phyloP scores from a whole-genome alignment of 92 coral and sea anemone genomes.

The Paragorgia papillata region DNA sequence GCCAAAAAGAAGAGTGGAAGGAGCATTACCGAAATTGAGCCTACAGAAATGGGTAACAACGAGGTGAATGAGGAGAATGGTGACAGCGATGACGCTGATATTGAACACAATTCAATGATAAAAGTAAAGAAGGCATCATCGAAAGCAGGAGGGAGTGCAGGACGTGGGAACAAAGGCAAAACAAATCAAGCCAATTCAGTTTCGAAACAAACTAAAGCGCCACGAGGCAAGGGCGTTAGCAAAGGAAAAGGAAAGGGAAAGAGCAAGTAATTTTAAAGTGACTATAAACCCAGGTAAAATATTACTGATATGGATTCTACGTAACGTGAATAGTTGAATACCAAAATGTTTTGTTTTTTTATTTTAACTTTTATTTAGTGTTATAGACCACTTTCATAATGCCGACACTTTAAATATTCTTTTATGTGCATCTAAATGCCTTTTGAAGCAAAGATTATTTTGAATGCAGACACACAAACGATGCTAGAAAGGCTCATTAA shows the following conservation, averaged over 20 bases:
- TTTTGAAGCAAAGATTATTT: no score
- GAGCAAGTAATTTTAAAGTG: neutral
- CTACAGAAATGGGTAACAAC: slow-evolving; percentile 37
- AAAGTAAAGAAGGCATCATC: slow-evolving; percentile 61
- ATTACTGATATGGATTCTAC: no score
- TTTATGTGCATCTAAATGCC: no score
- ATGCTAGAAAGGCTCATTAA: no score
- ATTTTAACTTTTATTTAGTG: no score
- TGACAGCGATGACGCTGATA: slow-evolving; percentile 57
- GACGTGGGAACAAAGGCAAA: slow-evolving; percentile 11
- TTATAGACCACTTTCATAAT: no score
- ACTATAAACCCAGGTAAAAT: no score
- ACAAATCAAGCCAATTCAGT: neutral
- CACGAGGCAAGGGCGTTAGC: slow-evolving; percentile 46
- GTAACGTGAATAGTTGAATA: no score
- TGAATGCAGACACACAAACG: no score
- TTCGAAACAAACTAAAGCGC: neutral
- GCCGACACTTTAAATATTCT: no score
- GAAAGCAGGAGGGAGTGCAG: slow-evolving; percentile 26
- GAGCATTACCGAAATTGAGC: slow-evolving; percentile 49
- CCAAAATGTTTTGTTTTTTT: no score
- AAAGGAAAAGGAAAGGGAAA: slow-evolving; percentile 50
- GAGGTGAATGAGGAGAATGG: slow-evolving; percentile 48
- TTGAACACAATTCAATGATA: slow-evolving; percentile 81
- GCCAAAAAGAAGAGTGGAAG: slow-evolving; percentile 67